Evolutionary conservation across 2,797 vertebrate genomes (phyloP), one percentile per base, ranked within the genome.

Genomic region (Cygnus olor): DNA sequence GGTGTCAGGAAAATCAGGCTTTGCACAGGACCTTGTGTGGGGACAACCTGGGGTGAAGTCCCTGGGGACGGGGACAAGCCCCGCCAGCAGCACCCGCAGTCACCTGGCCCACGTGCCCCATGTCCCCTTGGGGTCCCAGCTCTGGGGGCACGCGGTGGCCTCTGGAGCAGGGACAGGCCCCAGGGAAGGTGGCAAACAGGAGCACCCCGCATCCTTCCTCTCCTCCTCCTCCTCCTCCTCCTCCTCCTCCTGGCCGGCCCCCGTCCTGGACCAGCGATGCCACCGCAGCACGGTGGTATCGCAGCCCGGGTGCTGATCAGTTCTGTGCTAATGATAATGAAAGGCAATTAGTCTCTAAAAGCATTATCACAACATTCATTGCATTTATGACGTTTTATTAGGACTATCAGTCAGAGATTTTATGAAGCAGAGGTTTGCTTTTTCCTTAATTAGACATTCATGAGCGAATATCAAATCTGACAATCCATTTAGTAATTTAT

Each of bases 281-380:
- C 20, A 76, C 71, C 18, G 4, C 0, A 0, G 49, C 85, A 72
- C 45, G 1, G 14, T 0, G 0, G 40, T 90, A 64, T 79, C 70
- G 83, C 49, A 22, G 16, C 76, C 34, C 34, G 65, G 58, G 34
- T 63, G 65, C 53, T 64, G 45, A 89, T 95, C 89, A 53, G 53
- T 90, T 91, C 93, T 72, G 57, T 57, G 28, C 49, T 95, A 95
- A 94, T 81, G 88, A 87, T 92, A 90, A 95, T 94, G 88, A 85
- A 91, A 91, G 80, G 64, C 81, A 96, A 90, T 96, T 96, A 92
- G 88, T 90, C 45, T 85, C 78, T 84, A 82, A 96, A 94, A 90
- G 78, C 70, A 83, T 96, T 96, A 96, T 93, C 92, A 91, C 94
- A 95, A 78, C 74, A 92, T 42, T 63, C 49, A 79, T 70, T 71